Percentiles rank a stretch among this genome's conserved stretches.
Evolutionary conservation across 1,140 invertebrate genomes (phyloP).

Genomic region (Lepidurus couesii): DNA sequence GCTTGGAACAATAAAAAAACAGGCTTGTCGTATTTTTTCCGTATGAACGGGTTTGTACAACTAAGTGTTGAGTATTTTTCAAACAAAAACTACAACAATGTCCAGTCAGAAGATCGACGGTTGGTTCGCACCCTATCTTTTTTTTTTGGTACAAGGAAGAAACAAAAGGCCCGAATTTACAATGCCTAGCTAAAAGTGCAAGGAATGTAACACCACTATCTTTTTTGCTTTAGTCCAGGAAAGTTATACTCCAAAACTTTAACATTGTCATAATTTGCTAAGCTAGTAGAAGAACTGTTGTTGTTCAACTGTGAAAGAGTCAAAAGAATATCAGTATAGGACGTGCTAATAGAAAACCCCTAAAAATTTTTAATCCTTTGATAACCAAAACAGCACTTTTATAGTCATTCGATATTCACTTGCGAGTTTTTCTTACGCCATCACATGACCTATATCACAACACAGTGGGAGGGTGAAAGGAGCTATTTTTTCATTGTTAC

Average conservation of each 20-base stretch:
- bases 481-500: not conserved
- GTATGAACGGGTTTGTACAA: not conserved
- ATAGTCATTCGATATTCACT: not conserved
- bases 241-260: not conserved
- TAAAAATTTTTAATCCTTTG: not conserved
- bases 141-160: not conserved
- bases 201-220: not conserved
- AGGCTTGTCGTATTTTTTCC: not conserved
- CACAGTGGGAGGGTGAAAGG: not conserved
- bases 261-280: not conserved
- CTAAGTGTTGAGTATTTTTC: constrained; percentile 16
- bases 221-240: not conserved
- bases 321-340: not conserved
- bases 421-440: not conserved
- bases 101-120: not conserved
- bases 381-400: not conserved
- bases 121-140: too few species aligned
- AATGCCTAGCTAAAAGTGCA: not conserved
- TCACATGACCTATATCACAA: constrained; percentile 19
- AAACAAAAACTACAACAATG: not conserved
- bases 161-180: not conserved
- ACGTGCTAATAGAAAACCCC: too few species aligned
- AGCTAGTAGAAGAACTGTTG: not conserved
- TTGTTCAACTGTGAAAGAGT: not conserved
- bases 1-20: not conserved